Evolutionary conservation across 2,797 vertebrate genomes (phyloP).

Genomic region (Onychomys torridus): DNA sequence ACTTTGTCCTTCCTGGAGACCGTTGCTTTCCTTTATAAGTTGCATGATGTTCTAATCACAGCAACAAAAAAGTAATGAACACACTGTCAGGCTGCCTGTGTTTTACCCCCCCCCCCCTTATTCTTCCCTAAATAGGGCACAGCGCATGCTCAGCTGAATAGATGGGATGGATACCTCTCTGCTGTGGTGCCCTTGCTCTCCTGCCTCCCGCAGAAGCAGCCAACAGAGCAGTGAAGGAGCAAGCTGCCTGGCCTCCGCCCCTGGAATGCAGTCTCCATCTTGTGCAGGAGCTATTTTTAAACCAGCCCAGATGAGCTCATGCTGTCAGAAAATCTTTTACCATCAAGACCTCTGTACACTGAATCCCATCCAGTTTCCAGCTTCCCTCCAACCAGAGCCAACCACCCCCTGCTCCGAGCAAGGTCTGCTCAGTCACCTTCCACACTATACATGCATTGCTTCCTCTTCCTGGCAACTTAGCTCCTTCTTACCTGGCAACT

Average conservation of each 20-base stretch:
- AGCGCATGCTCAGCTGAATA: not conserved
- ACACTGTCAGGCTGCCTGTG: not conserved
- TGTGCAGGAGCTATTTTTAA: conserved; percentile 31
- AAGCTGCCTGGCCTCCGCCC: not conserved
- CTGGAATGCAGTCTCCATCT: not conserved
- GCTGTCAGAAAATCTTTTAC: not conserved
- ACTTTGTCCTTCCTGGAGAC: not conserved
- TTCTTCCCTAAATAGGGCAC: not conserved
- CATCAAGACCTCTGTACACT: not conserved
- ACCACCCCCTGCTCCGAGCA: not conserved
- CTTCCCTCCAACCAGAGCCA: not conserved
- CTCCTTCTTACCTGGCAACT: not conserved
- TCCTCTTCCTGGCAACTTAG: not conserved
- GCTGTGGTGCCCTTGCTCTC: fast-evolving
- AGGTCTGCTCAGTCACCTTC: not conserved
- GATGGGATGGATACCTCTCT: not conserved
- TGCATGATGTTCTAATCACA: not conserved
- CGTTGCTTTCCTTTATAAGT: not conserved
- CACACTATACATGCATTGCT: not conserved
- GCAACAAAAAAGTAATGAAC: not conserved
- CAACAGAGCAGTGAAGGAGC: not conserved
- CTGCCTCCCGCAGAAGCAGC: fast-evolving
- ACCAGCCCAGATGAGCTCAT: not conserved
- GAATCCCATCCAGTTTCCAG: not conserved
- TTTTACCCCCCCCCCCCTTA: not conserved